phyloP scores from a whole-genome alignment of 2,113 vertebrate genomes.

The Campylorhamphus procurvoides region DNA sequence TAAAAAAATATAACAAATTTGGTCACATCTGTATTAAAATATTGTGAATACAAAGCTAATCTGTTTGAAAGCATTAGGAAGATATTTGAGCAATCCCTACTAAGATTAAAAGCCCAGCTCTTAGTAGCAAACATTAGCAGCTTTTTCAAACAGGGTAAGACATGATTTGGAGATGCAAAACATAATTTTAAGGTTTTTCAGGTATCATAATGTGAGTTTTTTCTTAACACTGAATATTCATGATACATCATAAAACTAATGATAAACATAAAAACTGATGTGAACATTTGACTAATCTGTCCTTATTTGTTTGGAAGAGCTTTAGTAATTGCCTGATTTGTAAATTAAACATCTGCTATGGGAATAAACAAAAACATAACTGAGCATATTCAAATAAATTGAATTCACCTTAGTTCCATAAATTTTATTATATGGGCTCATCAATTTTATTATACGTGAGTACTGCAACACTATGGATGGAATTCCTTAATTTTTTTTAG shows the following conservation, averaged over 20 bases:
- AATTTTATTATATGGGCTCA: constrained; percentile 78
- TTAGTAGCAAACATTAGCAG: constrained; percentile 42
- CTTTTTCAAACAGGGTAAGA: constrained; percentile 51
- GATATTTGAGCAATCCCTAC: background rate
- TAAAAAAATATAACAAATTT: background rate
- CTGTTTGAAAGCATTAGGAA: background rate
- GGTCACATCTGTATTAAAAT: background rate
- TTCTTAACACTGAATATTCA: constrained; percentile 83
- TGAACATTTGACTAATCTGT: constrained; percentile 82
- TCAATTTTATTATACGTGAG: constrained; percentile 78
- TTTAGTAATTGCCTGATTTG: constrained; percentile 81
- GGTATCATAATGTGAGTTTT: constrained; percentile 74
- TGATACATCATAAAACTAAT: constrained; percentile 83
- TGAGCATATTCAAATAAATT: constrained; percentile 83
- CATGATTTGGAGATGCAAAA: constrained; percentile 64
- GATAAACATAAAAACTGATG: constrained; percentile 87
- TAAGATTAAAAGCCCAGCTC: constrained; percentile 11
- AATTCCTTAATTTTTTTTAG: constrained; percentile 43
- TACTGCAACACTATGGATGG: background rate
- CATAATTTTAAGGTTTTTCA: constrained; percentile 75
- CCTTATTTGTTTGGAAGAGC: constrained; percentile 85
- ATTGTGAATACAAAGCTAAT: constrained; percentile 6
- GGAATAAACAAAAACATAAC: constrained; percentile 87
- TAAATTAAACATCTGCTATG: constrained; percentile 87
- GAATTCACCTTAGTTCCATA: constrained; percentile 79